Evolutionary conservation across 1,140 invertebrate species (phyloP), one percentile per base, ranked within the genome.

Genomic region (Diorhabda elongata): DNA sequence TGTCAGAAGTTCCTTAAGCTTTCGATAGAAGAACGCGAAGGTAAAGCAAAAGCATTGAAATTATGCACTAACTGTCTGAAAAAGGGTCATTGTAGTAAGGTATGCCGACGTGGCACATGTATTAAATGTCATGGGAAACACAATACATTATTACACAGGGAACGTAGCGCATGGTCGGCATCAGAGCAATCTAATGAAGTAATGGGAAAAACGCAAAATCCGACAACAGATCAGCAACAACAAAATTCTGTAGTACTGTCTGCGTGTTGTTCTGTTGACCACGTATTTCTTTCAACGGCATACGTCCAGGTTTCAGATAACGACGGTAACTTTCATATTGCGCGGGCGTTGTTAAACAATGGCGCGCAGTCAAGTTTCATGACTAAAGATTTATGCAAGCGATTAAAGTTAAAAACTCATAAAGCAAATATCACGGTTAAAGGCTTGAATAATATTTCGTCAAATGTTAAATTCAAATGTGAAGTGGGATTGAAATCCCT

Each of bases 31-130:
- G 45, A 52, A 6, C 45, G 45, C 8, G 45, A 52, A 5, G 41
- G 42, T 26, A 67, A 59, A 43, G 56, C 44, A 59, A 59, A 44
- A 2, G 44, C 42, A 59, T 59, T 60, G 4, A 60, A 67, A 58
- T 44, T 59, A 5, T 67, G 65, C 42, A 59, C 9, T 3, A 67
- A 67, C 44, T 67, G 65, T 60, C 42, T 67, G 42, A 58, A 42
- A 67, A 67, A 2, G 41, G 42, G 57, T 44, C 56, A 67, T 44
- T 44, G 2, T 6, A 8, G 11, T n/a, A 59, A 58, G 3, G 5
- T 42, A 6, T 67, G 65, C 11, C 11, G 43, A 5, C 41, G 5
- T 8, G 41, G 11, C 2, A 3, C 26, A 42, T 67, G 65, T 58
- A 58, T 6, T 44, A 59, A 42, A 44, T 67, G 65, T 26, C 8